Percentiles rank a stretch among this genome's conserved stretches.
phyloP scores from a whole-genome alignment of 2,888 invertebrate species.

The Diadegma fenestrale region DNA sequence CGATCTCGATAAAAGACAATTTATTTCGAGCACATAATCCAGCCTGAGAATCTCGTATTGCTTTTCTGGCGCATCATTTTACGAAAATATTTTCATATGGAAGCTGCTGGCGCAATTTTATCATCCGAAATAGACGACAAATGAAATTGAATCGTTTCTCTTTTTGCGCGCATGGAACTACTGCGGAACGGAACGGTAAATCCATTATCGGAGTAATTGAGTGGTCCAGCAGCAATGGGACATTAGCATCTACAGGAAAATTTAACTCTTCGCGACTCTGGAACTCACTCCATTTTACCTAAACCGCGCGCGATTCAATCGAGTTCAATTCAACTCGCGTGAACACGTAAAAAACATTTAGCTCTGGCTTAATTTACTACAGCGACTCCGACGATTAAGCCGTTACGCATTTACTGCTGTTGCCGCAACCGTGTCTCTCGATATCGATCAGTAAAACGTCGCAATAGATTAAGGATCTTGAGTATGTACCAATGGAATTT shows the following conservation, averaged over 20 bases:
- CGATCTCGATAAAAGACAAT: slow-evolving; percentile 57
- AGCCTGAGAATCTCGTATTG: slow-evolving; percentile 9
- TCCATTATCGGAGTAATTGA: slow-evolving; percentile 37
- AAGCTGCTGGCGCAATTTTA: not conserved
- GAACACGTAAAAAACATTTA: slow-evolving; percentile 1
- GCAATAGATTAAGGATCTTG: slow-evolving; percentile 59
- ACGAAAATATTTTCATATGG: slow-evolving; percentile 1
- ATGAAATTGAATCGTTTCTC: slow-evolving; percentile 8
- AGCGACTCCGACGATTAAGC: slow-evolving; percentile 54
- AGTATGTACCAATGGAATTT: too few species aligned
- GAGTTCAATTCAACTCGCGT: slow-evolving; percentile 23
- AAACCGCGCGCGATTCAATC: slow-evolving; percentile 18
- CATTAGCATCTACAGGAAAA: slow-evolving; percentile 35
- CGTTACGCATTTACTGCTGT: slow-evolving; percentile 46
- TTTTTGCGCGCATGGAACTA: not conserved
- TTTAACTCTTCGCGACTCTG: slow-evolving; percentile 8
- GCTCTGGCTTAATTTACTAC: not conserved
- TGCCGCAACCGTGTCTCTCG: slow-evolving; percentile 49
- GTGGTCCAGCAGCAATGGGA: slow-evolving; percentile 14
- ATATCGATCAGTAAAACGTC: slow-evolving; percentile 55
- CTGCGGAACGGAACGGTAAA: not conserved
- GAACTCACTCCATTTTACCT: slow-evolving; percentile 13
- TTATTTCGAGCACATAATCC: slow-evolving; percentile 47
- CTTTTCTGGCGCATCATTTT: slow-evolving; percentile 14
- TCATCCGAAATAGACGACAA: not conserved